Evolutionary conservation across 2,113 vertebrate species (phyloP).

Genomic region (Scomber scombrus): DNA sequence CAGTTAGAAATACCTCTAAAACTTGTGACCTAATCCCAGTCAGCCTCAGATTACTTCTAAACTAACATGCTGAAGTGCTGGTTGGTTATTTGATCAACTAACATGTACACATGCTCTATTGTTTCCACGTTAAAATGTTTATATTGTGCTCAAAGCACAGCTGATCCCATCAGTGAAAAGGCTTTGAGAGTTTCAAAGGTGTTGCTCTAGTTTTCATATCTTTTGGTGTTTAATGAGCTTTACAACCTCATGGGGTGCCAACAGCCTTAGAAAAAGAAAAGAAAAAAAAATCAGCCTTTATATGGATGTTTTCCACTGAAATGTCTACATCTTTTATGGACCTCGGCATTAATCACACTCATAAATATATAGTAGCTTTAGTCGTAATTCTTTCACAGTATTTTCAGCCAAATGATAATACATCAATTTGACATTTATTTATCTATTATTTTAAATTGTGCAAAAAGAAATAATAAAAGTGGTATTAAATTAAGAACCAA

Average conservation of each 20-base stretch:
- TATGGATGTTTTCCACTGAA: conserved; percentile 1
- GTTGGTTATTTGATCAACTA: not conserved
- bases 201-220: conserved; percentile 35
- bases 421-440: not conserved
- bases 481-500: no score
- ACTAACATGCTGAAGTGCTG: not conserved
- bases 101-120: not conserved
- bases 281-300: not conserved
- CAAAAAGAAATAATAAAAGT: no score
- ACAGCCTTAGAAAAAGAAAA: conserved; percentile 25
- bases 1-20: no score
- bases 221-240: conserved; percentile 38
- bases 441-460: not conserved
- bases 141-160: conserved; percentile 10
- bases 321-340: not conserved
- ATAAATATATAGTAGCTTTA: not conserved
- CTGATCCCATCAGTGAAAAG: conserved; percentile 1
- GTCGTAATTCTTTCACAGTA: not conserved
- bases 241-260: conserved; percentile 8
- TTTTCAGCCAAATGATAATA: not conserved
- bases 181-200: conserved; percentile 23
- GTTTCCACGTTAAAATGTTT: conserved; percentile 10
- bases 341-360: not conserved
- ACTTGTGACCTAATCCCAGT: no score
- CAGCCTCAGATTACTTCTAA: not conserved